These are phyloP conservation scores for Sebastes trivittatus DNA, from an alignment of 2,797 vertebrate species.

Conservation along the genomic window DNA sequence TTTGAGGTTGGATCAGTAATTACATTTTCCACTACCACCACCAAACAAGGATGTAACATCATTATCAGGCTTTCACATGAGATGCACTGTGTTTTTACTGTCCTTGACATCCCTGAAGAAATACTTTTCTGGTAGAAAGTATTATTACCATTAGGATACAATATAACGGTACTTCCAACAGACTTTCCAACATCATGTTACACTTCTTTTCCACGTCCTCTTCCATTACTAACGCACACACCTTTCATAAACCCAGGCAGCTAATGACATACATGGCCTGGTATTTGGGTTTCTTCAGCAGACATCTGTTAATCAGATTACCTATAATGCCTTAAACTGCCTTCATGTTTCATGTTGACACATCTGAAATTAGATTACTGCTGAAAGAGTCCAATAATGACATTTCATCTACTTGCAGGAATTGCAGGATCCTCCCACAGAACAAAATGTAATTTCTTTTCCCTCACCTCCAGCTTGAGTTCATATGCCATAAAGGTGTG, in stretches of 20 bases:
- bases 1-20: neutral
- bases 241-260: neutral
- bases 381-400: neutral
- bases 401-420: neutral
- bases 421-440: neutral
- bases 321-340: neutral
- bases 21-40: neutral
- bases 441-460: neutral
- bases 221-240: neutral
- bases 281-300: neutral
- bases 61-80: neutral
- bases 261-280: neutral
- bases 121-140: neutral
- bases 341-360: neutral
- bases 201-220: neutral
- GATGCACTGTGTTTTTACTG: neutral
- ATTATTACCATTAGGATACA: neutral
- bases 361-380: neutral
- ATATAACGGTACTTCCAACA: neutral
- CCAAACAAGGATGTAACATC: neutral
- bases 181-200: neutral
- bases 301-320: neutral
- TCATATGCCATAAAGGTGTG: constrained; percentile 34
- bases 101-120: neutral
- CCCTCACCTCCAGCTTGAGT: constrained; percentile 17